phyloP scores from a whole-genome alignment of 2,797 vertebrate species.

The Rhyacichthys aspro region DNA sequence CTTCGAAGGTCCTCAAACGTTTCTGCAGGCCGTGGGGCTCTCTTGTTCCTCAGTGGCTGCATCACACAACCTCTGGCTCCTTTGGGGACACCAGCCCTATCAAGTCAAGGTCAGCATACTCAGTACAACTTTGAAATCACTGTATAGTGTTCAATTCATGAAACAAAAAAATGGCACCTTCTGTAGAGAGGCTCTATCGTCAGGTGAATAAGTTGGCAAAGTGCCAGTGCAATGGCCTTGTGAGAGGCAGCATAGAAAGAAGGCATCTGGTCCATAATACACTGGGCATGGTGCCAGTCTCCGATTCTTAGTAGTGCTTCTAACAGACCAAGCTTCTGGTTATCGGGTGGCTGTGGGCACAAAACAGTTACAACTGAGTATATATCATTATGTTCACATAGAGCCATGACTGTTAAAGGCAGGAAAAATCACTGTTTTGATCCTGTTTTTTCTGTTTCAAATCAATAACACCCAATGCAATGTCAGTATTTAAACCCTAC shows the following conservation, averaged over 20 bases:
- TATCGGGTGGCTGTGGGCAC: constrained; percentile 88
- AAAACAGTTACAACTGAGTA: constrained; percentile 18
- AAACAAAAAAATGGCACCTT: constrained; percentile 78
- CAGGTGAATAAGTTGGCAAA: constrained; percentile 94
- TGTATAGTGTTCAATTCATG: constrained; percentile 3
- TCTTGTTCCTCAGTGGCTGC: constrained; percentile 84
- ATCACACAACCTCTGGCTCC: constrained; percentile 89
- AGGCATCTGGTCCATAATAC: constrained; percentile 99
- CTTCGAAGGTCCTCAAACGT: constrained; percentile 90
- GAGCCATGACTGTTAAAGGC: no score
- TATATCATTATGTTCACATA: neutral
- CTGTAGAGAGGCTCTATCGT: constrained; percentile 95
- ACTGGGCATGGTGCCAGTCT: constrained; percentile 96
- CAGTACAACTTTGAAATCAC: neutral
- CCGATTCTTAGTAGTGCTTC: constrained; percentile 95
- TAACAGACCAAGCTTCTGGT: constrained; percentile 96
- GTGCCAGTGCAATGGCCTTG: constrained; percentile 92
- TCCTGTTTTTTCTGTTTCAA: no score
- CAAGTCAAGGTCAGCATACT: neutral
- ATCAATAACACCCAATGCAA: no score
- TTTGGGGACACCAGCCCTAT: constrained; percentile 92
- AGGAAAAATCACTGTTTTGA: no score
- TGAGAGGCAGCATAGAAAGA: constrained; percentile 94
- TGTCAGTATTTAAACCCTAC: no score
- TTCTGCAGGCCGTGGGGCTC: constrained; percentile 89